Evolutionary conservation across 2,888 invertebrate species (phyloP), one percentile per base, ranked within the genome.

Genomic region (Sphaerolaimus hirsutus): DNA sequence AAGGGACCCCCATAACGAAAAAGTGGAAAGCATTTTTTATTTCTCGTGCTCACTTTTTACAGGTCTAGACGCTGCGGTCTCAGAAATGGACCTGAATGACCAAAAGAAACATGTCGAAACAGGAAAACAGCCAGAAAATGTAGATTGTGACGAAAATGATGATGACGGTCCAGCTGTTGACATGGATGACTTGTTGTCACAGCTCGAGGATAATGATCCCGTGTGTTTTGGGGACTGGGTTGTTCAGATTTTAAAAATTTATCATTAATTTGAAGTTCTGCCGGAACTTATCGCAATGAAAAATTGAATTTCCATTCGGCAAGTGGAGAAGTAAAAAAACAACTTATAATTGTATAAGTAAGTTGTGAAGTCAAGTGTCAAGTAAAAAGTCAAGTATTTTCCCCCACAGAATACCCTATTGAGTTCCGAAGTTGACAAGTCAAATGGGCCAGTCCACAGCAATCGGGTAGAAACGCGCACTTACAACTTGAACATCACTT

Each of bases 401-500:
- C 29, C 29, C 7, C 29, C 14, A 10, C 7, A 29, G 29, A 29
- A 29, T 14, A 29, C 29, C 29, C 7, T 29, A 14, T 29, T 14
- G 7, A 14, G 7, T 7, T 7, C 29, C 7, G 29, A 29, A 29
- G 7, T 29, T 7, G 14, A 29, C 42, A 29, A 29, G 29, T 14
- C 14, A 7, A 14, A 29, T 7, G 29, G 29, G 29, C n/a, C 40
- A 2, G 37, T 14, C 23, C 12, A 49, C 17, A 29, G 26, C 22
- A 19, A 25, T 22, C 25, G 40, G 21, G 51, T 58, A 46, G 79
- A 77, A 62, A 93, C 93, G 2, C 73, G 97, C 57, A 93, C 93
- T 2, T 99, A 97, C 66, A 93, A 97, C 70, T 74, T 97, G 49
- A 89, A 93, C 69, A 99, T 99, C 60, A 87, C 91, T 0, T 99